Conservation (phyloP, 1,140 invertebrate species). For the Nixonia krombeini region DNA sequence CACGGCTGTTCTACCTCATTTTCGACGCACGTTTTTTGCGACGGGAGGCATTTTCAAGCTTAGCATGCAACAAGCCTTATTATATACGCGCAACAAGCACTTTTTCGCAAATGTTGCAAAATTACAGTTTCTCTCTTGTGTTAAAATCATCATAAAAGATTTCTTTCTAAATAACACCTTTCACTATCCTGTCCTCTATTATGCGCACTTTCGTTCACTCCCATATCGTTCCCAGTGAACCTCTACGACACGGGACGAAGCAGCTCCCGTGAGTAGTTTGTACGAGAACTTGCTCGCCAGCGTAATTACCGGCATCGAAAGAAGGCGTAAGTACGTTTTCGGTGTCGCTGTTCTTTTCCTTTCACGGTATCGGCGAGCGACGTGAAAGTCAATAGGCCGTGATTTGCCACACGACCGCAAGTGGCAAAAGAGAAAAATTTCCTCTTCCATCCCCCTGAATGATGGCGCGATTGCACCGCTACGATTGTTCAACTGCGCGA, state of each 20-base stretch:
- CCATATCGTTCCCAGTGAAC: slow-evolving; percentile 21
- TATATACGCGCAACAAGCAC: slow-evolving; percentile 1
- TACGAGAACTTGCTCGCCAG: slow-evolving; percentile 13
- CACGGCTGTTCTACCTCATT: too few relatives aligned
- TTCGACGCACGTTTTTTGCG: not conserved
- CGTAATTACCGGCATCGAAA: slow-evolving; percentile 19
- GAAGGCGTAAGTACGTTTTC: slow-evolving; percentile 21
- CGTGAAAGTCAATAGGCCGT: slow-evolving; percentile 39
- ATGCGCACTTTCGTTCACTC: slow-evolving; percentile 3
- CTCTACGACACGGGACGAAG: slow-evolving; percentile 16
- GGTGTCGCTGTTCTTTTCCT: slow-evolving; percentile 24
- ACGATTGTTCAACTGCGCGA: too few relatives aligned
- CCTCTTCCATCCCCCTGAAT: slow-evolving; percentile 11
- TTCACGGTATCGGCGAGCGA: slow-evolving; percentile 12
- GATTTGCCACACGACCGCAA: slow-evolving; percentile 1
- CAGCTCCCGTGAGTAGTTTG: slow-evolving; percentile 13
- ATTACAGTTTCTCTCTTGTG: slow-evolving; percentile 43
- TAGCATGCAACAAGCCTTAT: not conserved
- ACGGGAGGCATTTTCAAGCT: not conserved
- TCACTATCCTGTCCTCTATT: slow-evolving; percentile 26
- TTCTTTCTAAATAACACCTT: slow-evolving; percentile 37
- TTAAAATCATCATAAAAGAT: slow-evolving; percentile 40
- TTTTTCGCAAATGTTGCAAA: slow-evolving; percentile 38
- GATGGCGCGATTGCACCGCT: too few relatives aligned
- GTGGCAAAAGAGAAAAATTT: slow-evolving; percentile 30